These are phyloP conservation scores for Strix uralensis DNA, from an alignment of 2,113 vertebrate species.

Conservation along the genomic window DNA sequence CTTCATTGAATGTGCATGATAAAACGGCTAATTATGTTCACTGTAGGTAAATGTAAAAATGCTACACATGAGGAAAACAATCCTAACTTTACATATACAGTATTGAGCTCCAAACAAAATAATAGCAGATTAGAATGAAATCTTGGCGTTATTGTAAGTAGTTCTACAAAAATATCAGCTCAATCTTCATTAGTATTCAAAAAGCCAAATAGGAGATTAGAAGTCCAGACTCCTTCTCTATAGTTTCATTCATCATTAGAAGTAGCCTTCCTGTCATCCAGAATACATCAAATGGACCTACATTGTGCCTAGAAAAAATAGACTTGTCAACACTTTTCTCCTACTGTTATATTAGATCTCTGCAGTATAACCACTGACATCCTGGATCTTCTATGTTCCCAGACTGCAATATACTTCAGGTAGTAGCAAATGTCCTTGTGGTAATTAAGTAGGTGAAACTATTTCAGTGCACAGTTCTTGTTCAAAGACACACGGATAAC, in stretches of 20 bases:
- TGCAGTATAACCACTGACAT: not conserved
- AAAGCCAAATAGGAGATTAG: slow-evolving; percentile 1
- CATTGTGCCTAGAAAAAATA: not conserved
- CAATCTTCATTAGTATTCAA: not conserved
- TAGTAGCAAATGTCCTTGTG: not conserved
- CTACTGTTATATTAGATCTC: not conserved
- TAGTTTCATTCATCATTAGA: not conserved
- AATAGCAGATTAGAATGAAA: not conserved
- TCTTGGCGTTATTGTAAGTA: not conserved
- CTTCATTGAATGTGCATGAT: not conserved
- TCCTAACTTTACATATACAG: not conserved
- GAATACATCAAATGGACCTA: not conserved
- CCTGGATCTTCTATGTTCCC: not conserved
- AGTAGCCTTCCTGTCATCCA: not conserved
- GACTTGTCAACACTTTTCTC: not conserved
- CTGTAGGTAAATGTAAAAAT: not conserved
- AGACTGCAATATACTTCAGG: not conserved
- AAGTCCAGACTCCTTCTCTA: not conserved
- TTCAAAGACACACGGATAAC: not conserved
- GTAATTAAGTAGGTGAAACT: not conserved
- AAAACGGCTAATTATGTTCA: not conserved
- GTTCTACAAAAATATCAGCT: not conserved
- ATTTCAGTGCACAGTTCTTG: too few species aligned
- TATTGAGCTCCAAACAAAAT: not conserved
- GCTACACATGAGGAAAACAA: not conserved